Conservation (phyloP, 2,113 vertebrate genomes). For the Corydoras maculifer region DNA sequence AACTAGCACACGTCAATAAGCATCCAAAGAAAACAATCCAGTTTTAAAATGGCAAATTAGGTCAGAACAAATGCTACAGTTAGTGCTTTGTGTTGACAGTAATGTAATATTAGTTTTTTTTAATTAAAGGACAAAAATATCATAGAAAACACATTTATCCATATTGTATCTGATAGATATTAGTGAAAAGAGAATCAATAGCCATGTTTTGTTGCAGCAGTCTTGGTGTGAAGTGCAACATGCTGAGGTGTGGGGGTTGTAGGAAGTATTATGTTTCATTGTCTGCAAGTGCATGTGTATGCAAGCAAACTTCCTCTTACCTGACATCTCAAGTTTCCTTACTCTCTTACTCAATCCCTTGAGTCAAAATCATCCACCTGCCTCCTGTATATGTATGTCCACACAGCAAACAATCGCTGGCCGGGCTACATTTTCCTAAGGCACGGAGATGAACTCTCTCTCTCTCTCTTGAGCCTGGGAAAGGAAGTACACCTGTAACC, state of each 20-base stretch:
- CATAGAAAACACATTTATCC: not conserved
- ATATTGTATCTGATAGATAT: conserved; percentile 19
- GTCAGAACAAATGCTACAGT: conserved; percentile 5
- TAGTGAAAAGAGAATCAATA: conserved; percentile 14
- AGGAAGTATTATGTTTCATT: conserved; percentile 37
- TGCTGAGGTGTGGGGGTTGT: conserved; percentile 24
- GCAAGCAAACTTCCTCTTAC: conserved; percentile 38
- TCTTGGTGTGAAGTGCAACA: conserved; percentile 31
- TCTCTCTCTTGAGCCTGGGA: conserved; percentile 39
- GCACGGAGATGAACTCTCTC: conserved; percentile 39
- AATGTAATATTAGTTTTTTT: not conserved
- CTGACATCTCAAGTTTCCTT: conserved; percentile 52
- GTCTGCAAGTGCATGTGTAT: conserved; percentile 30
- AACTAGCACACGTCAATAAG: not conserved
- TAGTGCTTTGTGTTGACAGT: conserved; percentile 7
- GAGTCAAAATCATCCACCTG: conserved; percentile 42
- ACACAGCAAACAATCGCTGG: conserved; percentile 42
- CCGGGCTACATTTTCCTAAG: conserved; percentile 32
- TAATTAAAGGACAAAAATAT: not conserved
- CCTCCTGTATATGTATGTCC: conserved; percentile 17
- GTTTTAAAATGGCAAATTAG: conserved; percentile 16
- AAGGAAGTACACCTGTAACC: conserved; percentile 50
- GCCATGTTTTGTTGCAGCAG: conserved; percentile 14
- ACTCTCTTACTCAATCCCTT: conserved; percentile 20
- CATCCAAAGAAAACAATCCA: conserved; percentile 17